A percentile compares a stretch with the other conserved stretches of the same genome.
phyloP scores from a whole-genome alignment of 2,888 invertebrate genomes.

The Temnothorax unifasciatus region DNA sequence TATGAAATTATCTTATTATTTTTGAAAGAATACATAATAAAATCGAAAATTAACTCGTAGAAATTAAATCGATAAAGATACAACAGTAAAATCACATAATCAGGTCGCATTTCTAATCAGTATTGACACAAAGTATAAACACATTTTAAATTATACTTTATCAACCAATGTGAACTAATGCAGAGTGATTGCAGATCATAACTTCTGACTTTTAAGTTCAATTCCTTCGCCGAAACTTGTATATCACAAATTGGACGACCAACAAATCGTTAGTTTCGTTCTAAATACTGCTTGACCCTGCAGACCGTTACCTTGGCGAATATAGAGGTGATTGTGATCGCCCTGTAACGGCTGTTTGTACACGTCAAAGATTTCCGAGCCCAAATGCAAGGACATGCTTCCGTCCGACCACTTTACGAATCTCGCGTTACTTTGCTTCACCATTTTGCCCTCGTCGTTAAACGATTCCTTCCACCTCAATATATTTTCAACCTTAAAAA shows the following conservation, averaged over 20 bases:
- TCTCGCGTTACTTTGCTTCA: constrained; percentile 97
- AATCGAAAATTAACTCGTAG: no score
- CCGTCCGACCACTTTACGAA: constrained; percentile 99
- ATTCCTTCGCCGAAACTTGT: constrained; percentile 96
- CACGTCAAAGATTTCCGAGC: constrained; percentile 99
- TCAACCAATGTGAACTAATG: no score
- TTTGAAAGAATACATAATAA: no score
- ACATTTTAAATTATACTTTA: no score
- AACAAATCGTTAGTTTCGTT: constrained; percentile 93
- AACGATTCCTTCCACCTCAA: constrained; percentile 96
- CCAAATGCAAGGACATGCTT: constrained; percentile 98
- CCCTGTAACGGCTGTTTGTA: constrained; percentile 97
- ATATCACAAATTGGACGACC: constrained; percentile 97
- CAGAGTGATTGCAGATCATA: constrained; percentile 94
- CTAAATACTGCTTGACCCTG: constrained; percentile 99
- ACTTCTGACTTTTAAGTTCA: constrained; percentile 94
- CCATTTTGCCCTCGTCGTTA: constrained; percentile 93
- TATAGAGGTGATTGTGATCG: constrained; percentile 99
- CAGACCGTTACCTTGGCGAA: constrained; percentile 98
- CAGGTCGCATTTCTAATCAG: no score
- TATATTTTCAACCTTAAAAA: constrained; percentile 96
- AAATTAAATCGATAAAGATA: no score
- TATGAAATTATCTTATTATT: no score
- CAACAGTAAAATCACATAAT: no score
- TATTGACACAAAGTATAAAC: no score